phyloP scores from a whole-genome alignment of 2,888 invertebrate genomes.

The Dorcus hopei region DNA sequence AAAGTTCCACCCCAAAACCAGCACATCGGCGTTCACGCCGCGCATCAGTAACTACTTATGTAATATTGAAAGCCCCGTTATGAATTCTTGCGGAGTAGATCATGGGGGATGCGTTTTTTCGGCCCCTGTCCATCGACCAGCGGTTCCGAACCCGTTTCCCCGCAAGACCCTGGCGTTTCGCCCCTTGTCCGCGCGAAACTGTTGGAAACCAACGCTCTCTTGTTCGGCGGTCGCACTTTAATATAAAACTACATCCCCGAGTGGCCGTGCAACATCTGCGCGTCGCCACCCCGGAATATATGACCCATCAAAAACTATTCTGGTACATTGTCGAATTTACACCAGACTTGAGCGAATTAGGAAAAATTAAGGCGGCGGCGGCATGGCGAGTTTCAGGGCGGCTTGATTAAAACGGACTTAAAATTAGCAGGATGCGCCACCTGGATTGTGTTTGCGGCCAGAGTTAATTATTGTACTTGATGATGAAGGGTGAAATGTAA shows the following conservation, averaged over 20 bases:
- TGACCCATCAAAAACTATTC: slow-evolving; percentile 45
- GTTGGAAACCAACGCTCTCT: slow-evolving; percentile 33
- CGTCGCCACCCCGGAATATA: slow-evolving; percentile 41
- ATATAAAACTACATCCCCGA: slow-evolving; percentile 37
- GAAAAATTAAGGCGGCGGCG: no score
- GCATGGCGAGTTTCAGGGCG: no score
- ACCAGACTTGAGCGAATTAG: slow-evolving; percentile 29
- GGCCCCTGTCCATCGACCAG: slow-evolving; percentile 27
- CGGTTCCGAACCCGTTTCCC: slow-evolving; percentile 24
- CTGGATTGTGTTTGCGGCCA: no score
- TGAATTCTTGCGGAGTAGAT: slow-evolving; percentile 42
- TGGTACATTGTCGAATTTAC: slow-evolving; percentile 40
- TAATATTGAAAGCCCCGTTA: slow-evolving; percentile 42
- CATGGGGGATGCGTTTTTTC: slow-evolving; percentile 36
- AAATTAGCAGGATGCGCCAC: no score
- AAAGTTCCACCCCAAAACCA: no score
- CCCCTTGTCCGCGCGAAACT: no score
- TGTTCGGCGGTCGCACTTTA: slow-evolving; percentile 27
- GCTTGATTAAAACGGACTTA: no score
- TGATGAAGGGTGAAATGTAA: no score
- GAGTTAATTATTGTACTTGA: no score
- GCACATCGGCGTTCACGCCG: background rate
- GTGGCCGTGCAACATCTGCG: slow-evolving; percentile 43
- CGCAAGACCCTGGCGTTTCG: slow-evolving; percentile 36
- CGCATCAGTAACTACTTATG: slow-evolving; percentile 27